These are phyloP conservation scores for Macropis europaea DNA, from an alignment of 2,888 invertebrate genomes.

Conservation along the genomic window DNA sequence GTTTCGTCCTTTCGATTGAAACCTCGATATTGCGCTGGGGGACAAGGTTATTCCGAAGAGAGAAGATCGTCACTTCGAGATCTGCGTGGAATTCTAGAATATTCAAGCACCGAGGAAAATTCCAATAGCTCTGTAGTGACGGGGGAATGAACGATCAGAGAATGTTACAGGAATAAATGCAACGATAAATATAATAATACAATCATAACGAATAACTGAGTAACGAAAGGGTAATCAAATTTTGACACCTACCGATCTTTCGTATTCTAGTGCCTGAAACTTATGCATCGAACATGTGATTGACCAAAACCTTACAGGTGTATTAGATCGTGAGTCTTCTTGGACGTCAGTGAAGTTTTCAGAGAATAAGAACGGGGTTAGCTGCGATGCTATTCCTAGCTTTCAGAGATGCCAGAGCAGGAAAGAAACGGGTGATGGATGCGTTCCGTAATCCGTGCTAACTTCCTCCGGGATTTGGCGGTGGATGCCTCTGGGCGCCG, in stretches of 20 bases:
- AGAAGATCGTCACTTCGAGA: conserved; percentile 31
- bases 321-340: too few species aligned
- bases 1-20: conserved; percentile 55
- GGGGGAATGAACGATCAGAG: too few species aligned
- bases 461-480: conserved; percentile 78
- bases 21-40: conserved; percentile 1
- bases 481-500: conserved; percentile 59
- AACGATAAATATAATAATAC: too few species aligned
- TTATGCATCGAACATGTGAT: too few species aligned
- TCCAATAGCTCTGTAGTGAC: too few species aligned
- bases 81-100: not conserved
- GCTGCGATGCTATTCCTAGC: conserved; percentile 22
- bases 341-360: not conserved
- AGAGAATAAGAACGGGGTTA: not conserved
- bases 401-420: conserved; percentile 11
- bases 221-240: too few species aligned
- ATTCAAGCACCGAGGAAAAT: conserved; percentile 46
- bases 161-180: too few species aligned
- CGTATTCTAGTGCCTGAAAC: too few species aligned
- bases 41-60: conserved; percentile 28
- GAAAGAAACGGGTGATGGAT: conserved; percentile 78
- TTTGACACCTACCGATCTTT: too few species aligned
- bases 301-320: too few species aligned
- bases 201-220: too few species aligned
- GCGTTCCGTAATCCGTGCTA: conserved; percentile 78